Evolutionary conservation across 2,797 vertebrate species (phyloP), one percentile per base, ranked within the genome.

Genomic region (Rhabdophis nuchalis): DNA sequence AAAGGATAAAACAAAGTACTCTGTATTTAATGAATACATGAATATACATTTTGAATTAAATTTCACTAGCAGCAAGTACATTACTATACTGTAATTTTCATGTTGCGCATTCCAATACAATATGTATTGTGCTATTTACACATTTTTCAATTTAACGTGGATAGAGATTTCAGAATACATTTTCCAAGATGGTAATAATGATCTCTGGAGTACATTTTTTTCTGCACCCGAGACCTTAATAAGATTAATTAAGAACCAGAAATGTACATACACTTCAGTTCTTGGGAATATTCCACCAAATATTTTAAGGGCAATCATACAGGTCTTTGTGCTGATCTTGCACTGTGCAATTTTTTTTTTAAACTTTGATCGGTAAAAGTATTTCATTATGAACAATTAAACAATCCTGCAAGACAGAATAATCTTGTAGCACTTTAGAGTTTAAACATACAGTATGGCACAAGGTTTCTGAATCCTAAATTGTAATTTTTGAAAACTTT

Each of bases 21-120:
- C 82, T 1, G 0, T 86, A 1, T 52, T 91, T 86, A 91, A 92
- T 87, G 85, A 91, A 96, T 94, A 97, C 92, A 93, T 53, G 85
- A 94, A 94, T 41, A 88, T 5, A 5, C 14, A 89, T 68, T 93
- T 64, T 54, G 93, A 0, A 1, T 41, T 90, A 52, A 91, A 90
- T 0, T 11, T 18, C 0, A 32, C 87, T 2, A 25, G 3, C 41
- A 82, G 46, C 46, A 93, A 54, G 23, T 57, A 52, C 54, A 90
- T 58, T 60, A 61, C 94, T 77, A 94, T 89, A 16, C 36, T 68
- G 52, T 36, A 89, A 61, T 88, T 93, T 92, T 36, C 25, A 23
- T 90, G 46, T 41, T 91, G 36, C 57, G 52, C 27, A 41, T 27
- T 9, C 32, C 14, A 90, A 13, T 25, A 25, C 57, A 92, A 90